Evolutionary conservation across 2,797 vertebrate species (phyloP), one percentile per base, ranked within the genome.

Genomic region (Fringilla coelebs): DNA sequence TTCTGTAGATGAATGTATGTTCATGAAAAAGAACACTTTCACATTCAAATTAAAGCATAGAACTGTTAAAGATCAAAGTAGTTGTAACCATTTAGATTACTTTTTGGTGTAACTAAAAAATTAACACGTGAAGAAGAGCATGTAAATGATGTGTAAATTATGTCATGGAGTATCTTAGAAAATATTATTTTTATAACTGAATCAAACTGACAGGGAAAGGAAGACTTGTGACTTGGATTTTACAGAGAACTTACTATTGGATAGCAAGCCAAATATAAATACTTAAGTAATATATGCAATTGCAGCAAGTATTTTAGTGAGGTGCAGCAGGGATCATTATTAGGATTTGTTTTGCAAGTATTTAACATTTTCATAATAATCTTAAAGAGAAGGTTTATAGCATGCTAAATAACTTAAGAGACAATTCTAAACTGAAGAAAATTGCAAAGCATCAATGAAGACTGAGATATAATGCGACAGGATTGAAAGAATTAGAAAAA

Each of bases 281-380:
- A 40, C 22, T 38, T 16, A 67, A 67, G 48, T 52, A 85, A 80
- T 87, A 68, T 32, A 75, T 51, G 36, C 13, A 90, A 40, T n/a
- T 91, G 36, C 16, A 94, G 43, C 40, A 88, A 62, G 21, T 66
- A 80, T 46, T 90, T 93, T 66, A 89, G 65, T 74, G 31, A 82
- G 57, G 40, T 83, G 81, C 63, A 93, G 68, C 29, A 89, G 70
- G 19, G 22, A 65, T 49, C 38, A 51, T 36, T 87, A 61, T 77
- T 72, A 83, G 38, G 40, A 65, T 49, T 89, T 85, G 40, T 75
- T 90, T 88, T 88, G 85, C 49, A 91, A 83, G 43, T 58, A 78
- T 66, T 78, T 85, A 94, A 85, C 17, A 52, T 85, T 93, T 83
- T 81, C 36, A 34, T 83, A 92, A 80, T 85, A 92, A 94, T 66